Conservation (phyloP, 2,888 invertebrate species). For the Drosophila hamatofila region DNA sequence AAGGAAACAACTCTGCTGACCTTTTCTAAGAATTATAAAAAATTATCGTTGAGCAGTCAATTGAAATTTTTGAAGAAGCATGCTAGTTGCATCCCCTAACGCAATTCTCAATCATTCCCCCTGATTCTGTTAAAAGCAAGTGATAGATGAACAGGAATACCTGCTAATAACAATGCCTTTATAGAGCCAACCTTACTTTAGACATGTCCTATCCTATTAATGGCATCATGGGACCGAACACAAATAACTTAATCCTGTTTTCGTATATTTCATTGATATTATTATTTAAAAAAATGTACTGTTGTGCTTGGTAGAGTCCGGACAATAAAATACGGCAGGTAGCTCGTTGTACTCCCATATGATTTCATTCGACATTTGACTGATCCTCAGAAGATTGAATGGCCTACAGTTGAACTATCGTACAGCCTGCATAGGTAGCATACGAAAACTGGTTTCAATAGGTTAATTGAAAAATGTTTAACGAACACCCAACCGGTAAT, state of each 20-base stretch:
- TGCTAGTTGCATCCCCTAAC: not conserved
- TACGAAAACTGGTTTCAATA: constrained; percentile 37
- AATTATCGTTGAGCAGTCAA: not conserved
- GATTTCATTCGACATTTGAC: constrained; percentile 19
- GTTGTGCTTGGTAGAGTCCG: constrained; percentile 18
- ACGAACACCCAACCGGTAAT: constrained; percentile 3
- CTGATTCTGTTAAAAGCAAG: not conserved
- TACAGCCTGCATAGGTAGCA: constrained; percentile 33
- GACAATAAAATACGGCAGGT: constrained; percentile 38
- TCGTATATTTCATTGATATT: not conserved
- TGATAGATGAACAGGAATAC: not conserved
- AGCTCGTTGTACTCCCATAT: constrained; percentile 8
- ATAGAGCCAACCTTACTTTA: not conserved
- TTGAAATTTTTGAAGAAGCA: not conserved
- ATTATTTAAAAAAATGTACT: constrained; percentile 17
- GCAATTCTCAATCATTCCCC: not conserved
- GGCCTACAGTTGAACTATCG: not conserved
- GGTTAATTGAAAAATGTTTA: not conserved
- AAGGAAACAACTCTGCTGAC: too few species aligned
- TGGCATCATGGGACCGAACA: not conserved
- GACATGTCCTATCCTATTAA: too few species aligned
- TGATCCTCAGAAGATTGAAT: constrained; percentile 8
- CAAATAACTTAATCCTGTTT: constrained; percentile 7
- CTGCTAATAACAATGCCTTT: not conserved
- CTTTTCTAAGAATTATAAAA: too few species aligned